Base-by-base conservation (phyloP, 2,797 vertebrate genomes). In the Trachops cirrhosus region DNA sequence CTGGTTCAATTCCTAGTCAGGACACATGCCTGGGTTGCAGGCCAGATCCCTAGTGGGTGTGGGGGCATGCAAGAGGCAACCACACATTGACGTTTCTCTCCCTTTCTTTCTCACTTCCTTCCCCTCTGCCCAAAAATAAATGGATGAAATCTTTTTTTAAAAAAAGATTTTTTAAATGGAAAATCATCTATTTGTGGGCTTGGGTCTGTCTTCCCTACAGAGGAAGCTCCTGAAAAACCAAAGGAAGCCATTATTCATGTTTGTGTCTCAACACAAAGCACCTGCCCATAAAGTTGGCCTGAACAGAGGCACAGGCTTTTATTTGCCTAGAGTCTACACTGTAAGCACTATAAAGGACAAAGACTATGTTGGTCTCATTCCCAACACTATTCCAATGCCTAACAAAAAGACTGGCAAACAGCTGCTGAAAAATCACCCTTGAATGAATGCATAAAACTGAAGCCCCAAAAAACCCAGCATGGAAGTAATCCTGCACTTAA, bases 401-500 rank as follows among this genome's bases (percentile, higher is more conserved):
- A 79, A 34, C 52, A 64, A 14, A 86, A 86, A 11, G 80, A 91
- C 37, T 86, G 64, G 18, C 64, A 91, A 94, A 71, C 10, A 62
- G 29, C 32, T 24, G 4, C 44, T 71, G 29, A 62, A 62, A 84
- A 79, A 64, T 52, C 48, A 68, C 41, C 39, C 48, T 89, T 84
- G 50, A 62, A 50, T 86, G 16, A 59, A 29, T 62, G 52, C 6
- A 71, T 48, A 62, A 78, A 91, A 79, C 41, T 62, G 52, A 91
- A 52, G 21, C 59, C 29, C 41, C 34, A 4, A 8, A 26, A 84
- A 64, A 85, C 3, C 44, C 54, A 91, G 6, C 73, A 64, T 44
- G 52, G 44, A 34, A 59, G 68, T 86, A 73, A 91, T 24, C 73
- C 44, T 79, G 87, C 37, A 91, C 52, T 86, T 94, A 86, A 91